Base-by-base conservation (phyloP, 2,113 vertebrate genomes). In the Microcebus ravelobensis region DNA sequence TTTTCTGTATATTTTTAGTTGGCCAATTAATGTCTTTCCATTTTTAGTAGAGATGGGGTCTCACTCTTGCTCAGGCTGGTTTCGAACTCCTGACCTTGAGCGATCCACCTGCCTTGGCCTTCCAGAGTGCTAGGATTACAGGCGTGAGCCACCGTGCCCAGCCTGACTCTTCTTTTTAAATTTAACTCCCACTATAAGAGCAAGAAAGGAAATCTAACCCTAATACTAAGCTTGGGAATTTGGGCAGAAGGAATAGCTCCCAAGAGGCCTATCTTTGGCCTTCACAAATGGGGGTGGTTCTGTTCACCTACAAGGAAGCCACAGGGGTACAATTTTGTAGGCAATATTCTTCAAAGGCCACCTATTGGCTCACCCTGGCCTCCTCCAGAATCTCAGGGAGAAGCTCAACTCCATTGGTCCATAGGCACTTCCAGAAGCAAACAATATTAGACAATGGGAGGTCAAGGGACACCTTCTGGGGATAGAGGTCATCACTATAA, bases 151-250 rank as follows among this genome's bases (percentile, higher is more conserved):
- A 13, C 21, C 27, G 31, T 8, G 15, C 15, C 27, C 2, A 9
- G 15, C 27, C 27, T 76, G 18, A 57, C 31, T 77, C 70, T 92
- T 80, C 39, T 87, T 85, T 92, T 59, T 31, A 96, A 92, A 94
- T n/a, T 59, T 86, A 87, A n/a, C 29, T 94, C 65, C 82, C 79
- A 52, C 42, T 70, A 4, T 31, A 42, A 82, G 25, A 79, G 31
- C 85, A 80, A 45, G 2, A 59, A 39, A 91, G n/a, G 39, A 84
- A 90, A 87, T 25, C 50, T 61, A 65, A 70, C 3, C 67, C 21
- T 36, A 84, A 76, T 45, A 80, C 14, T 48, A 42, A 48, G 23
- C 55, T 21, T 82, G 59, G 48, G 31, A 79, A 90, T 14, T 42
- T 80, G 31, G 34, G n/a, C 29, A 83, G 71, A 89, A 89, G 59